A percentile compares a stretch with the other conserved stretches of the same genome.
Conservation (phyloP, 2,113 vertebrate species). For the Zonotrichia leucophrys region DNA sequence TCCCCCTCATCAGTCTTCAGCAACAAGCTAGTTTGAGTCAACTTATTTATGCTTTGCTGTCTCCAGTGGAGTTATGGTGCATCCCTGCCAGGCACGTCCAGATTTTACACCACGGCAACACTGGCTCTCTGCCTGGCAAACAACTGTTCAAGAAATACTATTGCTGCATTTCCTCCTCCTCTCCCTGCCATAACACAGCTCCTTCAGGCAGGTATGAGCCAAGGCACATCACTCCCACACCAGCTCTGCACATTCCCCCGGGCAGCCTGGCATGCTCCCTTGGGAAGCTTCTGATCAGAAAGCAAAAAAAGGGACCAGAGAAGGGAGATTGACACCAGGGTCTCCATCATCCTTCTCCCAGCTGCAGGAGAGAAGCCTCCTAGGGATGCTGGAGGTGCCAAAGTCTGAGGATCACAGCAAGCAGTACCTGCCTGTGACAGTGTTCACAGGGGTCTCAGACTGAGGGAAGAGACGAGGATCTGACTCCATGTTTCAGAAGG, state of each 20-base stretch:
- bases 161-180: constrained; percentile 25
- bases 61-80: neutral
- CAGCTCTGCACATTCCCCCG: neutral
- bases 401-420: neutral
- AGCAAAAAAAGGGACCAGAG: neutral
- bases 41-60: constrained; percentile 35
- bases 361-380: neutral
- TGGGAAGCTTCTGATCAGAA: neutral
- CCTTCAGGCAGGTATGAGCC: neutral
- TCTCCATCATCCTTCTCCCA: neutral
- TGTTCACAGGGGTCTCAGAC: no score
- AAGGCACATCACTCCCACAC: neutral
- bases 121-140: constrained; percentile 40
- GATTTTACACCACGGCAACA: neutral
- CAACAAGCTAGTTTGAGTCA: neutral
- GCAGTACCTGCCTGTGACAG: neutral
- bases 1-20: neutral
- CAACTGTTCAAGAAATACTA: constrained; percentile 39
- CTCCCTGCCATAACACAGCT: neutral
- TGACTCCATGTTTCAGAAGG: no score
- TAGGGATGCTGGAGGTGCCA: neutral
- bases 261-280: neutral
- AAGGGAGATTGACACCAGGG: neutral
- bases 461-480: no score
- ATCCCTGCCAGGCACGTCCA: constrained; percentile 25